phyloP scores from a whole-genome alignment of 1,140 invertebrate species.

The Meloidogyne floridensis region DNA sequence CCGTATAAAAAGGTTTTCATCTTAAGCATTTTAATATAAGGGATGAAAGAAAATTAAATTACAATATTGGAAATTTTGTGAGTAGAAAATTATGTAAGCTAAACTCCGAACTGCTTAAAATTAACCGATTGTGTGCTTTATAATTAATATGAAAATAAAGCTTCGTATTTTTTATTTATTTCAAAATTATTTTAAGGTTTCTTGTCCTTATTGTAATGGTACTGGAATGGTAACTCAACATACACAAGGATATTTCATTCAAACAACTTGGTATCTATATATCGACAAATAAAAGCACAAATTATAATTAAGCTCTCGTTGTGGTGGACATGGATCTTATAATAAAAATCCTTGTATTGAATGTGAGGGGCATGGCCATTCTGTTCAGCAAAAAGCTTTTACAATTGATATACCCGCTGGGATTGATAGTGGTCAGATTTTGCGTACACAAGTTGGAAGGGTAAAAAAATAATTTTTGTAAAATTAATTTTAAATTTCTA shows the following conservation, averaged over 20 bases:
- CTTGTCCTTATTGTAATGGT: slow-evolving; percentile 91
- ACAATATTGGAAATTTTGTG: too few relatives aligned
- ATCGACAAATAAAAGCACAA: neutral
- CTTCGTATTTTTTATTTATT: slow-evolving; percentile 9
- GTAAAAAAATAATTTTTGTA: slow-evolving; percentile 33
- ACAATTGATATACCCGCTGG: slow-evolving; percentile 94
- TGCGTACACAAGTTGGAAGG: slow-evolving; percentile 85
- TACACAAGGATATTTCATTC: slow-evolving; percentile 89
- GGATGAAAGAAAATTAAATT: slow-evolving; percentile 16
- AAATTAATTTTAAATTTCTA: slow-evolving; percentile 3
- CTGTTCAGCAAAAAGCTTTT: slow-evolving; percentile 83
- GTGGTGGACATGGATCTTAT: slow-evolving; percentile 81
- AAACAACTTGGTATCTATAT: slow-evolving; percentile 78
- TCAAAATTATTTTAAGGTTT: slow-evolving; percentile 50
- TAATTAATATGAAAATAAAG: neutral
- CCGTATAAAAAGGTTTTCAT: slow-evolving; percentile 80
- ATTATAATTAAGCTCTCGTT: slow-evolving; percentile 72
- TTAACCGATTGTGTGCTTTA: neutral
- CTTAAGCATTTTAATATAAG: slow-evolving; percentile 2
- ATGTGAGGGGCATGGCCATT: slow-evolving; percentile 89
- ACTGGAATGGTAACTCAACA: slow-evolving; percentile 72
- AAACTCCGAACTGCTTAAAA: too few relatives aligned
- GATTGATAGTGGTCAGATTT: slow-evolving; percentile 78
- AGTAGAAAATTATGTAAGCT: too few relatives aligned
- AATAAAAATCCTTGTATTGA: slow-evolving; percentile 88